Conservation (phyloP, 2,113 vertebrate genomes). For the Delphinus delphis region DNA sequence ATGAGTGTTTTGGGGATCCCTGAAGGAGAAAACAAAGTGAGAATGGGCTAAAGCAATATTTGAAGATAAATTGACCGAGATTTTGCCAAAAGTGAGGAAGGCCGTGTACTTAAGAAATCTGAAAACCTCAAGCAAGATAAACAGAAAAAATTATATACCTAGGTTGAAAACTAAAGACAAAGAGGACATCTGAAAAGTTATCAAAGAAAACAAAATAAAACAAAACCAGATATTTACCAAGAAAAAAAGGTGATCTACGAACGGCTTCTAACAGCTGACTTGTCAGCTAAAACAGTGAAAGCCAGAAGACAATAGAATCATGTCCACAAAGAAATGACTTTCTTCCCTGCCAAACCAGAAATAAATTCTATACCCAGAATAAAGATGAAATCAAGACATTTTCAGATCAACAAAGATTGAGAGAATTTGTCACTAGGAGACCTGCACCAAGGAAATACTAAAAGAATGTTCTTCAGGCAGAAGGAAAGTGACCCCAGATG, state of each 20-base stretch:
- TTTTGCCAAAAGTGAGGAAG: background rate
- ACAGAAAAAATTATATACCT: background rate
- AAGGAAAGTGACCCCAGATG: background rate
- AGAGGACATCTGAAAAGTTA: background rate
- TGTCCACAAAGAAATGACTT: background rate
- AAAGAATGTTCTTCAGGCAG: background rate
- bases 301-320: background rate
- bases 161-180: slow-evolving; percentile 9
- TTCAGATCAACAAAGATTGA: slow-evolving; percentile 1
- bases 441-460: background rate
- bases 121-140: background rate
- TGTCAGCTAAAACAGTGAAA: background rate
- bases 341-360: background rate
- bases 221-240: background rate
- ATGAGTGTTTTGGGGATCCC: background rate
- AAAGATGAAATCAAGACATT: background rate
- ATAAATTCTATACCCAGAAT: background rate
- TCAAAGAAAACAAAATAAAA: background rate
- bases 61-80: background rate
- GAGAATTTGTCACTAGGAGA: background rate
- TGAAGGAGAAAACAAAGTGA: background rate
- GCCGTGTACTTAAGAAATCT: background rate
- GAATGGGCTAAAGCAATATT: background rate
- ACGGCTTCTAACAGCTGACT: background rate
- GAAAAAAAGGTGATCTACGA: background rate